Percentiles rank a stretch among this genome's conserved stretches.
These are phyloP conservation scores for Pongo pygmaeus DNA, from an alignment of 2,113 vertebrate genomes.

Conservation along the genomic window DNA sequence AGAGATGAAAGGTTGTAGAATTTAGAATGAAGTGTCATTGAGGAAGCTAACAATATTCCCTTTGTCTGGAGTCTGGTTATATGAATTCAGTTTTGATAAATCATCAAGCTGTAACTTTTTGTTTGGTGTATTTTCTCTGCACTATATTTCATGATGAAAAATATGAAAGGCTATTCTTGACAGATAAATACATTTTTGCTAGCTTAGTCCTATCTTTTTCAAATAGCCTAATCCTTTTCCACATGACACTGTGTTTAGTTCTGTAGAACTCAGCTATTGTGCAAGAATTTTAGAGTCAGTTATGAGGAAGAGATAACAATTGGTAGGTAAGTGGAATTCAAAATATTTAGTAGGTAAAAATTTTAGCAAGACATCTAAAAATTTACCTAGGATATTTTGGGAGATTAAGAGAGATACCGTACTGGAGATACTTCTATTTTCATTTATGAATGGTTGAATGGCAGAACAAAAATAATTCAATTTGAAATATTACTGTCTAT, in stretches of 20 bases:
- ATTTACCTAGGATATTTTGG: no score
- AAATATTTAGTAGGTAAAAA: neutral
- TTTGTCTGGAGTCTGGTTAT: neutral
- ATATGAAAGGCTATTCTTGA: neutral
- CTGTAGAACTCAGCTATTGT: neutral
- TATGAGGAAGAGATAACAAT: neutral
- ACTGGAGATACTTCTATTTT: neutral
- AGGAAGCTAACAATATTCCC: neutral
- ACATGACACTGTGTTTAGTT: neutral
- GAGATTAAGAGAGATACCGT: neutral
- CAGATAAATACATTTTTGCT: neutral
- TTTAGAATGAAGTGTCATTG: neutral
- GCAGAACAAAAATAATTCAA: neutral
- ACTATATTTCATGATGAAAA: neutral
- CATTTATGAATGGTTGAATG: neutral
- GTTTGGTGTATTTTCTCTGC: neutral
- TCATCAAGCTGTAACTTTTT: neutral
- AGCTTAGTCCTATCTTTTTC: neutral
- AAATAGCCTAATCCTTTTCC: neutral
- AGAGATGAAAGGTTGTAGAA: neutral
- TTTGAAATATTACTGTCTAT: neutral
- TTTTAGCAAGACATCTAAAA: neutral
- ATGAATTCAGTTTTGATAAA: neutral
- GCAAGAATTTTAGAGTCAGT: neutral
- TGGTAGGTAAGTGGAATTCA: neutral